Conservation (phyloP, 1,140 invertebrate genomes). For the Schlechtendalia chinensis region DNA sequence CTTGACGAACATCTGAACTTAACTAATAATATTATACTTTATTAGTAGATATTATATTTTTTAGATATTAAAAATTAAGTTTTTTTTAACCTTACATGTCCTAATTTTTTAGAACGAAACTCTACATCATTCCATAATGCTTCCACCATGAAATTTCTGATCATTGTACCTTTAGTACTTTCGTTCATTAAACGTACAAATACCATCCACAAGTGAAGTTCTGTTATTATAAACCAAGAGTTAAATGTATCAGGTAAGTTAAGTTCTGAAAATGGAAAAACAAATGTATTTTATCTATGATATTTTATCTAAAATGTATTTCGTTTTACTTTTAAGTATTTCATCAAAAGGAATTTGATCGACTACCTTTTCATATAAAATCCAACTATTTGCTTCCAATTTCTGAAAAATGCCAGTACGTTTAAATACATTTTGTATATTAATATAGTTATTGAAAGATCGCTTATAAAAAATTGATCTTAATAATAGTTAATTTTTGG, state of each 20-base stretch:
- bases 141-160: conserved; percentile 73
- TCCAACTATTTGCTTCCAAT: conserved; percentile 36
- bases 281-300: too few species aligned
- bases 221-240: conserved; percentile 80
- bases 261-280: conserved; percentile 59
- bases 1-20: conserved; percentile 8
- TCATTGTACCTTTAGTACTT: conserved; percentile 66
- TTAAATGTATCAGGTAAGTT: conserved; percentile 74
- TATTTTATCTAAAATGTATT: neutral
- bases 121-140: conserved; percentile 80
- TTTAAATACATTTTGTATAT: neutral
- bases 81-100: neutral
- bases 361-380: conserved; percentile 32
- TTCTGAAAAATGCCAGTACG: conserved; percentile 8
- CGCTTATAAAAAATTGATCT: neutral
- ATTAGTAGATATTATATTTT: neutral
- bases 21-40: conserved; percentile 3
- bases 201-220: conserved; percentile 83
- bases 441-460: too few species aligned
- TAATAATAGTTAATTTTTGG: too few species aligned
- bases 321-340: conserved; percentile 22
- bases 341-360: conserved; percentile 36
- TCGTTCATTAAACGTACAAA: conserved; percentile 72
- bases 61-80: neutral
- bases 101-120: conserved; percentile 60